phyloP scores from a whole-genome alignment of 2,797 vertebrate genomes.

The Enteromius viviparus region DNA sequence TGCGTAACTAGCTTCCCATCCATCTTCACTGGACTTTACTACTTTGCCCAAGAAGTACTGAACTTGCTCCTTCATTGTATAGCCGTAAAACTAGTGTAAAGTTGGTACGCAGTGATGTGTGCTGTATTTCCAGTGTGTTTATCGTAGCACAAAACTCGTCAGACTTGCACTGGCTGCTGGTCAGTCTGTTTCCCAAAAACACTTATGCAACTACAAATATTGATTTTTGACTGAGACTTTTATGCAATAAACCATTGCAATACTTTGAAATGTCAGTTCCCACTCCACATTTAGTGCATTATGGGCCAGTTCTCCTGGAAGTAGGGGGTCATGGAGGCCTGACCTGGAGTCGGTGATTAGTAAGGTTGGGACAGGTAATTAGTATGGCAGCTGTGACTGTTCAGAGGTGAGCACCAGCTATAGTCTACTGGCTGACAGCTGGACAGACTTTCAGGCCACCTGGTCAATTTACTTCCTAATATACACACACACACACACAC shows the following conservation, averaged over 20 bases:
- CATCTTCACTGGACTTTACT: background rate
- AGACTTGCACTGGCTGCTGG: background rate
- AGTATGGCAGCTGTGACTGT: conserved; percentile 39
- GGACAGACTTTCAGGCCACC: conserved; percentile 49
- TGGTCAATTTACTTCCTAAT: conserved; percentile 37
- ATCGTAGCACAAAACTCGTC: background rate
- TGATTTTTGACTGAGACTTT: background rate
- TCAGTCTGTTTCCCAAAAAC: background rate
- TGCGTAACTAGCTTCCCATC: background rate
- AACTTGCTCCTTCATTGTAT: background rate
- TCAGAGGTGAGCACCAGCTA: conserved; percentile 46
- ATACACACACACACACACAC: background rate
- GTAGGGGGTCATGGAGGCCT: conserved; percentile 17
- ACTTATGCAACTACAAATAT: background rate
- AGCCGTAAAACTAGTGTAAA: background rate
- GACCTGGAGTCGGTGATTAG: conserved; percentile 50
- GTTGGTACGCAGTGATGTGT: too few relatives aligned
- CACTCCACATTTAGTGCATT: background rate
- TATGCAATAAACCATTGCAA: conserved; percentile 4
- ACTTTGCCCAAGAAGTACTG: background rate
- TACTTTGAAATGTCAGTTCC: conserved; percentile 3
- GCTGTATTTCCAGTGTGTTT: background rate
- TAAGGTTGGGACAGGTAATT: conserved; percentile 38
- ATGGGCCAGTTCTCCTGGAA: background rate
- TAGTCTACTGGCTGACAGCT: conserved; percentile 36